phyloP scores from a whole-genome alignment of 2,797 vertebrate genomes.

The Peromyscus attwateri region DNA sequence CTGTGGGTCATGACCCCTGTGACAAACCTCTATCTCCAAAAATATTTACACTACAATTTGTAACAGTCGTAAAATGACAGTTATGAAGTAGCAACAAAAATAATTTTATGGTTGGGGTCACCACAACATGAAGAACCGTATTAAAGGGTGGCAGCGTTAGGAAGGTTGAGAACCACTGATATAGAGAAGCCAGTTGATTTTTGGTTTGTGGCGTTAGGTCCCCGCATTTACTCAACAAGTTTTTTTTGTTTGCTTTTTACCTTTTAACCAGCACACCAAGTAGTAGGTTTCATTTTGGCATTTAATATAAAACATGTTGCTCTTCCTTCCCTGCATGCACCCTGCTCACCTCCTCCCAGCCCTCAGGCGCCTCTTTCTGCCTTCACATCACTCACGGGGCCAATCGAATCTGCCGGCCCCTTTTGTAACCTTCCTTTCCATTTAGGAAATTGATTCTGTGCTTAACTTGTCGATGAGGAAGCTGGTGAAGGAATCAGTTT shows the following conservation, averaged over 20 bases:
- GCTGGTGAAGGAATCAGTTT: neutral
- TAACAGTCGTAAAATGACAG: neutral
- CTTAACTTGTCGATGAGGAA: neutral
- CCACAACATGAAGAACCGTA: neutral
- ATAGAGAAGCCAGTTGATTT: neutral
- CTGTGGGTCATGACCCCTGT: neutral
- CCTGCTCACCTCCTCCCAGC: too few species aligned
- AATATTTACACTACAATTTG: neutral
- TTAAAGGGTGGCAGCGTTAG: neutral
- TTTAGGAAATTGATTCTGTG: constrained; percentile 1
- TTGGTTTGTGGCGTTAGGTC: neutral
- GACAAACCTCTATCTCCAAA: neutral
- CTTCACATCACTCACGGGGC: neutral
- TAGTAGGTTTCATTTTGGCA: neutral
- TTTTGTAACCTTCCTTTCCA: neutral
- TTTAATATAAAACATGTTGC: neutral
- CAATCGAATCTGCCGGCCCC: neutral
- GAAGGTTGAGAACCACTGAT: neutral
- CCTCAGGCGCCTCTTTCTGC: neutral
- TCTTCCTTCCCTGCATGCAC: neutral
- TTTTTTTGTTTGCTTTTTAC: neutral
- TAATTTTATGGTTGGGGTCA: neutral
- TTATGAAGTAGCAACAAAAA: neutral
- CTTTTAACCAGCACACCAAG: neutral
- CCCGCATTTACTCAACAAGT: neutral